These are phyloP conservation scores for Enhydra lutris DNA, from an alignment of 2,113 vertebrate genomes.

Conservation along the genomic window DNA sequence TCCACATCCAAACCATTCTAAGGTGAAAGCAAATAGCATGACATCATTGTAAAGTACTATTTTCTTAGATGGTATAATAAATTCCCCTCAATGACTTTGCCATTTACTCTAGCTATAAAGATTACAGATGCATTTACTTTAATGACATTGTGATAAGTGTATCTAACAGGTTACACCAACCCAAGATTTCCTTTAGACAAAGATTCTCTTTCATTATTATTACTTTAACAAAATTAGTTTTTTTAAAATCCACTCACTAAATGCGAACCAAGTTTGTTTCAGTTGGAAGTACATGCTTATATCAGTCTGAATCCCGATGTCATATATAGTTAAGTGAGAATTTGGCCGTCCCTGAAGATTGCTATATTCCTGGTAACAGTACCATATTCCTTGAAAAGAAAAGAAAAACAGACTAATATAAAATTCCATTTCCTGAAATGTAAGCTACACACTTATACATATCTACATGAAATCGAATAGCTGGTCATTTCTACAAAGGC, in stretches of 20 bases:
- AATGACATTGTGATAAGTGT: not conserved
- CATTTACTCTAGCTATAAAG: not conserved
- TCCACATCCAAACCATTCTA: constrained; percentile 12
- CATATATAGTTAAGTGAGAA: constrained; percentile 86
- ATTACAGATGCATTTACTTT: not conserved
- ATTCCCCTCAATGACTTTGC: not conserved
- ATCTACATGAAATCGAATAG: not conserved
- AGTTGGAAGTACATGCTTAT: constrained; percentile 90
- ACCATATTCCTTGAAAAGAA: constrained; percentile 89
- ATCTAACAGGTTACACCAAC: not conserved
- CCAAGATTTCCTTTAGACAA: not conserved
- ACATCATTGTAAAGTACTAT: not conserved
- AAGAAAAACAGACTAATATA: constrained; percentile 41
- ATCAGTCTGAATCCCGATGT: constrained; percentile 92
- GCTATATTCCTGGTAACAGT: constrained; percentile 91
- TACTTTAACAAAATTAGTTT: constrained; percentile 44
- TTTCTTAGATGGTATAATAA: not conserved
- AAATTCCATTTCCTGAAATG: constrained; percentile 15
- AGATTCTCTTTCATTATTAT: not conserved
- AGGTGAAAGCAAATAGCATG: not conserved
- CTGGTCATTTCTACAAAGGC: not conserved
- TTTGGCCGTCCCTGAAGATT: constrained; percentile 83
- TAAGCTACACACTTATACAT: not conserved
- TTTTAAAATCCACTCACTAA: constrained; percentile 88
- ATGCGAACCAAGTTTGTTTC: constrained; percentile 93